Percentiles rank a stretch among this genome's conserved stretches.
Evolutionary conservation across 2,888 invertebrate genomes (phyloP).

Genomic region (Scaptomyza polygonia): DNA sequence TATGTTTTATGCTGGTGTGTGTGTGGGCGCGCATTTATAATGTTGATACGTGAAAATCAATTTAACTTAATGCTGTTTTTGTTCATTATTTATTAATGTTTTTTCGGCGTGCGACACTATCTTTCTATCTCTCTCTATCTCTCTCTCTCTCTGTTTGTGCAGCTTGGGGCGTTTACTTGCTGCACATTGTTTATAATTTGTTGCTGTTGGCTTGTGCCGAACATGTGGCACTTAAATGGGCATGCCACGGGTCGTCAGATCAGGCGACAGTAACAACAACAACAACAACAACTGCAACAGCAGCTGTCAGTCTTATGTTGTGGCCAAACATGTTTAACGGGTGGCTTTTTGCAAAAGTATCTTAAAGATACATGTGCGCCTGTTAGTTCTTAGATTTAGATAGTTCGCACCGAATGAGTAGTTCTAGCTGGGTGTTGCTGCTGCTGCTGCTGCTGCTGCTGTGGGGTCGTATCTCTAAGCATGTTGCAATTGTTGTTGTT

Average conservation of each 20-base stretch:
- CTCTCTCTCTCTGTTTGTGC: background rate
- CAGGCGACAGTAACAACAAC: conserved; percentile 39
- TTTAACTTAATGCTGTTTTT: conserved; percentile 59
- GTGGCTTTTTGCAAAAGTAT: conserved; percentile 22
- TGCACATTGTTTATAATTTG: conserved; percentile 55
- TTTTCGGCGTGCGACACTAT: conserved; percentile 51
- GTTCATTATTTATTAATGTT: conserved; percentile 26
- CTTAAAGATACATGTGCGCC: conserved; percentile 40
- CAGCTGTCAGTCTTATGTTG: conserved; percentile 69
- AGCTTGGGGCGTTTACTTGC: conserved; percentile 16
- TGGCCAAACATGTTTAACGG: conserved; percentile 67
- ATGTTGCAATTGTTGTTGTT: conserved; percentile 23
- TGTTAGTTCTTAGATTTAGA: conserved; percentile 39
- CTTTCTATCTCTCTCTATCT: background rate
- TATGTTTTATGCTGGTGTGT: conserved; percentile 3
- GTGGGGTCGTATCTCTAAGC: conserved; percentile 23
- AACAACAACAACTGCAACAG: conserved; percentile 29
- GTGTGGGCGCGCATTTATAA: conserved; percentile 59
- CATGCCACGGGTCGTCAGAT: conserved; percentile 54
- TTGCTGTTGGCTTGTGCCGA: conserved; percentile 56
- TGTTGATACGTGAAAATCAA: conserved; percentile 65
- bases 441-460: conserved; percentile 7
- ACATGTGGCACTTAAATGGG: conserved; percentile 75
- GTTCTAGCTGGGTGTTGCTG: background rate
- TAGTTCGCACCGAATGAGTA: background rate